Base-by-base conservation (phyloP, 2,888 invertebrate genomes). In the Caenorhabditis sinica region DNA sequence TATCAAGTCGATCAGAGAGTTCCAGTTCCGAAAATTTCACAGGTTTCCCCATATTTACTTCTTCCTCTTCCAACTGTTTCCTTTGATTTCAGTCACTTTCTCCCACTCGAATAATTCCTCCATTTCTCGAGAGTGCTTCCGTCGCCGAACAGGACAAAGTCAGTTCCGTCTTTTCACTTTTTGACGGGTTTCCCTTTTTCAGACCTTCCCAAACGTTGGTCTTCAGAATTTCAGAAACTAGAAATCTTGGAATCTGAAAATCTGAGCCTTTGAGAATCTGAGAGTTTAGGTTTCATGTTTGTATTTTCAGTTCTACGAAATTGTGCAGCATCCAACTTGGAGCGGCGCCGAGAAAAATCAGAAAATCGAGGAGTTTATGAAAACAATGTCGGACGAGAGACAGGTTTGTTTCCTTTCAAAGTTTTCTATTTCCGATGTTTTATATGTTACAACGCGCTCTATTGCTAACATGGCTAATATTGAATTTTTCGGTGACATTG, bases 291-390 rank as follows among this genome's bases (percentile, higher is more conserved):
- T n/a, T 33, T 23, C 8, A 25, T 33, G 25, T 23, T 33, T 3
- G 25, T 2, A 68, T 15, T 82, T 87, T 45, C 61, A 87, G 87
- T 89, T 89, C 74, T 89, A 89, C 80, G 85, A 82, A 53, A 89
- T 89, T 30, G 89, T 89, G 11, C 89, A 89, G 63, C 74, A 89
- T 77, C 87, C 88, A 1, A 65, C 77, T 20, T 88, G 88, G 88
- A 79, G 83, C 51, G 84, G 81, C 1, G 71, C 53, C 15, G 88
- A 89, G 61, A 89, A 89, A 71, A 87, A 87, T 53, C 45, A 53
- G 17, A 69, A 72, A 68, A 88, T 89, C 20, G 88, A 89, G 49
- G 88, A 87, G 58, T 86, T 88, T 28, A 85, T 88, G 71, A 77
- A 69, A 33, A 73, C 75, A 63, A 80, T 87, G 86, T 82, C 83